phyloP scores from a whole-genome alignment of 1,140 invertebrate genomes.

The Listronotus bonariensis region DNA sequence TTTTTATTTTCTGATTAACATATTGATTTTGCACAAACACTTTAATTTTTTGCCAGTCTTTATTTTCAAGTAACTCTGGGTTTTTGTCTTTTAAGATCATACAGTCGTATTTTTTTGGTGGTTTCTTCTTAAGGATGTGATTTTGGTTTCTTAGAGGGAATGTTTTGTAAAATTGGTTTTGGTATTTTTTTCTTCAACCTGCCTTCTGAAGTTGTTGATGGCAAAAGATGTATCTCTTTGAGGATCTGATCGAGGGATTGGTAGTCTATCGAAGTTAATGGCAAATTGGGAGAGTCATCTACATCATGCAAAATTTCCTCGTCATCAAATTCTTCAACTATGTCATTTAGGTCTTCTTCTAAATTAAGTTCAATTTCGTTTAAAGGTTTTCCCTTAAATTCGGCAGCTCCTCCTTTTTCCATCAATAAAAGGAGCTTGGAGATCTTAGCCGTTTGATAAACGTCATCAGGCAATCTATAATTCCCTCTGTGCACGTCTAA shows the following conservation, averaged over 20 bases:
- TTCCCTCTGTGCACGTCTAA: constrained; percentile 24
- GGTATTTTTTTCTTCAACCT: too few relatives aligned
- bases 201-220: too few relatives aligned
- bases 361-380: constrained; percentile 42
- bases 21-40: constrained; percentile 39
- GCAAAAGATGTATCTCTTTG: too few relatives aligned
- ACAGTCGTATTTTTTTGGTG: constrained; percentile 40
- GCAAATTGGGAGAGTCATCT: too few relatives aligned
- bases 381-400: constrained; percentile 47
- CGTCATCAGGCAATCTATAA: constrained; percentile 43
- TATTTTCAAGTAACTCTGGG: constrained; percentile 29
- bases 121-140: constrained; percentile 42
- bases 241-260: too few relatives aligned
- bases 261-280: too few relatives aligned
- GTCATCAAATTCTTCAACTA: too few relatives aligned
- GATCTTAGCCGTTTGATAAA: constrained; percentile 47
- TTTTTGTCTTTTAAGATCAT: constrained; percentile 19
- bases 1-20: too few relatives aligned
- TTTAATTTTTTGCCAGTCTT: constrained; percentile 37
- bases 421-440: constrained; percentile 50
- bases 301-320: too few relatives aligned
- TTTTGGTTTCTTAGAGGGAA: background rate
- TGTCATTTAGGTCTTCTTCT: too few relatives aligned
- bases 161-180: too few relatives aligned
- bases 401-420: constrained; percentile 48